Evolutionary conservation across 2,888 invertebrate genomes (phyloP), one percentile per base, ranked within the genome.

Genomic region (Polydrusus cervinus): DNA sequence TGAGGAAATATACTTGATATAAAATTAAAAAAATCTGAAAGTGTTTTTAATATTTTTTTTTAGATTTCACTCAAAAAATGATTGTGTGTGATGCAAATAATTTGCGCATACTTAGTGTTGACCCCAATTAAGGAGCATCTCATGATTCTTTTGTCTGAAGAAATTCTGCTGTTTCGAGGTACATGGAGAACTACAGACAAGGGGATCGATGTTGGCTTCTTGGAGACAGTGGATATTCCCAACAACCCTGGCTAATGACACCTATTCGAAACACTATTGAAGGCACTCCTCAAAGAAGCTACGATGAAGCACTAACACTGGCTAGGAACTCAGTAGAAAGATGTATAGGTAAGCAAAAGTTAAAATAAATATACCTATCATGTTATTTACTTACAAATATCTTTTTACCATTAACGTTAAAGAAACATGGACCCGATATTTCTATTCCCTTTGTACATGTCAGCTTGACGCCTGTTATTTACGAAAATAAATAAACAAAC

Each of bases 191-290:
- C 18, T 47, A 51, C 40, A 40, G 11, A 51, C 43, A 8, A 45
- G 74, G 74, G 18, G 43, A 68, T 43, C 38, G 57, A 14, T 20
- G 53, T 47, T 78, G 78, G 73, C 57, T 78, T 14, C 11, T 73
- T 43, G 75, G 75, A 16, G 78, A 78, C 40, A 61, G 71, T 51
- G 77, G 74, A 9, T 78, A 78, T 67, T 75, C 77, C 11, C 53
- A 69, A 45, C 47, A 76, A 61, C 71, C 78, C 45, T 78, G 73
- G 74, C 30, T 77, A 34, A 70, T 78, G 66, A 78, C 71, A 9
- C 74, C 78, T 11, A 64, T 71, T 20, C 30, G 34, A 18, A 65
- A 71, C 30, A 30, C 74, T 30, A 18, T 25, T 25, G 55, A 60
- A 51, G 77, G 60, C 38, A 57, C 77, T 8, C 65, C 78, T 14